Percentiles rank a stretch among this genome's conserved stretches.
Conservation (phyloP, 2,113 vertebrate genomes). For the Pelmatolapia mariae region DNA sequence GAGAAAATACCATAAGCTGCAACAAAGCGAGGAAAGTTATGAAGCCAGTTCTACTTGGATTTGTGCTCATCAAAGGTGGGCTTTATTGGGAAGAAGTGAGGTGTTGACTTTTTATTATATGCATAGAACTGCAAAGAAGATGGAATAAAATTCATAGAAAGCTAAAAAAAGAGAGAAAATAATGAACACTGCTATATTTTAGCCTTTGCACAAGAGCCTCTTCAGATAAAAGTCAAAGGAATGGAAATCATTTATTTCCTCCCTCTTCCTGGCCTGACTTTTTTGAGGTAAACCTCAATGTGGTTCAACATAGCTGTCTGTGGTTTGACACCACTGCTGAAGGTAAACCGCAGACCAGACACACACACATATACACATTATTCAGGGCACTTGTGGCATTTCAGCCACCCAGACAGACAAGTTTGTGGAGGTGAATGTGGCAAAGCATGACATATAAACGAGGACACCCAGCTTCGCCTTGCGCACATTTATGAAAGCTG, state of each 20-base stretch:
- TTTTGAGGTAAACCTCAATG: constrained; percentile 34
- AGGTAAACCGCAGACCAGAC: constrained; percentile 26
- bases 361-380: neutral
- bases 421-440: neutral
- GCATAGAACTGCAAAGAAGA: neutral
- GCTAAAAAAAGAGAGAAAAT: neutral
- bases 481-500: constrained; percentile 3
- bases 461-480: constrained; percentile 9
- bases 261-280: neutral
- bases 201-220: neutral
- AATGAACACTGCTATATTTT: neutral
- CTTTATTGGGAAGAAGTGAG: neutral
- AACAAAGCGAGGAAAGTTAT: constrained; percentile 6
- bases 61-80: neutral
- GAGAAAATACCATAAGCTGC: neutral
- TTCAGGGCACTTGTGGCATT: neutral
- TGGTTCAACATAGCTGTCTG: constrained; percentile 34
- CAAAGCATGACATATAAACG: neutral
- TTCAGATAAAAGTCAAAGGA: neutral
- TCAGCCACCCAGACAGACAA: neutral
- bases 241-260: constrained; percentile 14
- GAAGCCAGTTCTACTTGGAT: neutral
- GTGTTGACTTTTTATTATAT: neutral
- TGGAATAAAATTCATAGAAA: neutral
- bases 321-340: constrained; percentile 43